Base-by-base conservation (phyloP, 92 coral and sea anemone genomes). In the Anthopleura xanthogrammica region DNA sequence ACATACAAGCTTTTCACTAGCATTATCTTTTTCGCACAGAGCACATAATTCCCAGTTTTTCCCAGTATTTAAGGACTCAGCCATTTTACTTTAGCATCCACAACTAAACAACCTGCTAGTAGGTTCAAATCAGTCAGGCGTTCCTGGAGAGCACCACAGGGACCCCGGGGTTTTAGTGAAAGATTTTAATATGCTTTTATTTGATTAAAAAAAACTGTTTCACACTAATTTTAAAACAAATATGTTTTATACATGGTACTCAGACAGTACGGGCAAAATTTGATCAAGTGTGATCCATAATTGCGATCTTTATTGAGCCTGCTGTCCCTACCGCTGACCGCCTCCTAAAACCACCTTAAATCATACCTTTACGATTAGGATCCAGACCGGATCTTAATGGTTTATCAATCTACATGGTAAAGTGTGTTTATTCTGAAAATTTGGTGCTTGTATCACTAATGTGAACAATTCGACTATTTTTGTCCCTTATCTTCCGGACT, bases 31-130 rank as follows among this genome's bases (percentile, higher is more conserved):
- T 72, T 83, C 82, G 64, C 93, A 90, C 62, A 90, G 77, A 43
- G 81, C 83, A 86, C 90, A 90, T 43, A 42, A 78, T 72, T 83
- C 66, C 92, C 85, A 90, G 90, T 89, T n/a, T n/a, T 64, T 78
- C 60, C 77, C 78, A 78, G 83, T 85, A 19, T 65, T 65, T 23
- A n/a, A n/a, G n/a, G n/a, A n/a, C 0, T 36, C 72, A 65, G 72
- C 22, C 60, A n/a, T 24, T 56, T 3, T 23, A 39, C 11, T 62
- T 80, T 64, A 52, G 74, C 52, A 24, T 41, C 55, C 75, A 68
- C 39, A 80, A 80, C 60, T 50, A 52, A 70, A 5, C 41, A 1
- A 77, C 77, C 77, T 73, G 77, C 77, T 46, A 73, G 77, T 73
- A 73, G 2, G 77, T 77, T 56, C 64, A 77, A n/a, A n/a, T n/a